phyloP scores from a whole-genome alignment of 1,140 invertebrate species.

The Chrysoperla carnea region DNA sequence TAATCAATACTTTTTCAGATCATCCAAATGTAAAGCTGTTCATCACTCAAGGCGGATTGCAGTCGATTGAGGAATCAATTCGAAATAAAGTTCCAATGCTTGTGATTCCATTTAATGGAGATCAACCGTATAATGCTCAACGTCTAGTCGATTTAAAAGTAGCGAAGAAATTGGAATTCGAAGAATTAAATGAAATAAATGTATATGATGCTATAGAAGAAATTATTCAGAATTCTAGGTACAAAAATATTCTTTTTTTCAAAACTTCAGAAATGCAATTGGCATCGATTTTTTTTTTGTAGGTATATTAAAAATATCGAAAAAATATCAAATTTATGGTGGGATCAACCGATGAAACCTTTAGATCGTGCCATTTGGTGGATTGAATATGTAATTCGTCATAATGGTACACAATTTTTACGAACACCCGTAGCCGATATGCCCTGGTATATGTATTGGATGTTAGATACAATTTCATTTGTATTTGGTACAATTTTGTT shows the following conservation, averaged over 20 bases:
- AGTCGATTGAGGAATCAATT: slow-evolving; percentile 37
- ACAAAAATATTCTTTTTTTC: background rate
- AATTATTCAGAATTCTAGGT: slow-evolving; percentile 5
- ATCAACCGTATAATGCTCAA: slow-evolving; percentile 15
- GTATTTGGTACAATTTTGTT: no score
- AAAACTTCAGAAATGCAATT: no score
- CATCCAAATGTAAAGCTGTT: slow-evolving; percentile 36
- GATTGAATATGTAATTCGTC: no score
- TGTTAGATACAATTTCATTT: no score
- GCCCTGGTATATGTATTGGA: no score
- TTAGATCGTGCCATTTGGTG: no score
- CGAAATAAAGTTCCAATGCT: slow-evolving; percentile 34
- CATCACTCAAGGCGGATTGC: slow-evolving; percentile 40
- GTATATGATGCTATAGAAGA: slow-evolving; percentile 13
- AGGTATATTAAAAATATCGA: background rate
- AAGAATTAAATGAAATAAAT: slow-evolving; percentile 13
- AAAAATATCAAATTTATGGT: slow-evolving; percentile 5
- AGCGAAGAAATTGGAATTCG: slow-evolving; percentile 13
- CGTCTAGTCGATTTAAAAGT: slow-evolving; percentile 13
- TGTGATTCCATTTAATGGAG: slow-evolving; percentile 20
- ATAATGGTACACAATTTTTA: no score
- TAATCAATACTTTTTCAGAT: slow-evolving; percentile 17
- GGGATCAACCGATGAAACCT: slow-evolving; percentile 16
- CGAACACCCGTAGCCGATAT: no score
- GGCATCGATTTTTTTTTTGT: background rate